Conservation (phyloP, 2,888 invertebrate genomes). For the Aspidiotus destructor region DNA sequence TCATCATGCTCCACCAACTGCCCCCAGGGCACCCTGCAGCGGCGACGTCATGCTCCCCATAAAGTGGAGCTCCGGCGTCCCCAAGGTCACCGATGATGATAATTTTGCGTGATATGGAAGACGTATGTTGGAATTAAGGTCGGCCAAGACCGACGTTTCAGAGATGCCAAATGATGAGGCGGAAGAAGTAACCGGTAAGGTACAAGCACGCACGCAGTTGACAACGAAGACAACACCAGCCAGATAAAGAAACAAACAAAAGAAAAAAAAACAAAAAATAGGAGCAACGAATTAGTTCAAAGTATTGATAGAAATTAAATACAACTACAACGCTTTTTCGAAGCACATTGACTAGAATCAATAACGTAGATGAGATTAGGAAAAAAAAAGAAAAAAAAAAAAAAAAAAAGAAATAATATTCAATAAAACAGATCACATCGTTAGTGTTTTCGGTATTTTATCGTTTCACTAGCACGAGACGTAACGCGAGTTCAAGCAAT, state of each 20-base stretch:
- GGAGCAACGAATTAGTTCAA: conserved; percentile 34
- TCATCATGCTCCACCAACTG: conserved; percentile 78
- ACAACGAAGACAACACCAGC: no score
- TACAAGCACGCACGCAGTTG: background rate
- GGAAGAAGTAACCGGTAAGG: no score
- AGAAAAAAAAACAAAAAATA: conserved; percentile 34
- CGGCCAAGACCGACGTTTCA: conserved; percentile 29
- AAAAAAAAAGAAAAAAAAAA: conserved; percentile 11
- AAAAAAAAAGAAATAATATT: background rate
- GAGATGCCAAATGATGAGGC: no score
- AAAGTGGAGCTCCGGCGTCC: conserved; percentile 57
- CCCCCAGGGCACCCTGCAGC: conserved; percentile 59
- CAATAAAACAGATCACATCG: no score
- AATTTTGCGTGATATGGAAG: conserved; percentile 47
- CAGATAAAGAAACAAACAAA: no score
- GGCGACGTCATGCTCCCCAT: conserved; percentile 60
- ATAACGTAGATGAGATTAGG: background rate
- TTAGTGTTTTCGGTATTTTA: no score
- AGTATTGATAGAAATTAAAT: conserved; percentile 5
- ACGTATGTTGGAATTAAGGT: conserved; percentile 52
- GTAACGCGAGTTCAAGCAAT: conserved; percentile 28
- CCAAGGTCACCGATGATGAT: conserved; percentile 42
- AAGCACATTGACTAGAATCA: conserved; percentile 37
- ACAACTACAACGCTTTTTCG: background rate
- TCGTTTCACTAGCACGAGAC: conserved; percentile 14